Evolutionary conservation across 2,797 vertebrate species (phyloP).

Genomic region (Darevskia mixta): DNA sequence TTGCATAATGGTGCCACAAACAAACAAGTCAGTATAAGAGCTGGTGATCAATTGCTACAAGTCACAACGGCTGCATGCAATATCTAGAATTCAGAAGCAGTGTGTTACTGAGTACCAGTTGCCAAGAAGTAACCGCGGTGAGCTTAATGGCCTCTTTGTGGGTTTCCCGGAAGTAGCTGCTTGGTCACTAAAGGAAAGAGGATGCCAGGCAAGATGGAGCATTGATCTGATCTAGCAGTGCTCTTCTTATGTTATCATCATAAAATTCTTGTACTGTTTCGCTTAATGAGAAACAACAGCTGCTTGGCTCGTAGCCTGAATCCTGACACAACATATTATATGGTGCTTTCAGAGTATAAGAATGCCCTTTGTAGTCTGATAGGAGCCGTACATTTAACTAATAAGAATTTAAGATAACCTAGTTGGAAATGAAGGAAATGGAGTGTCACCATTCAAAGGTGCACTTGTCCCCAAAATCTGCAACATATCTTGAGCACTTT

Average conservation of each 20-base stretch:
- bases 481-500: conserved; percentile 52
- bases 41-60: background rate
- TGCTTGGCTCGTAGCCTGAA: conserved; percentile 32
- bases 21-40: conserved; percentile 54
- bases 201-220: background rate
- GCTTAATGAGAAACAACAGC: conserved; percentile 54
- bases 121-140: background rate
- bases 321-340: background rate
- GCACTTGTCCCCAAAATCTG: conserved; percentile 51
- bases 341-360: conserved; percentile 30
- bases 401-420: conserved; percentile 51
- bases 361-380: conserved; percentile 36
- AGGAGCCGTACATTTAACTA: conserved; percentile 55
- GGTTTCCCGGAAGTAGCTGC: background rate
- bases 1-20: background rate
- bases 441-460: conserved; percentile 47
- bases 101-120: background rate
- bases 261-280: conserved; percentile 46
- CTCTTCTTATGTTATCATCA: conserved; percentile 23
- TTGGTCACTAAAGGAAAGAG: background rate
- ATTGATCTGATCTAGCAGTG: background rate
- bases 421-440: conserved; percentile 37
- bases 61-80: background rate
- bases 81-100: background rate
- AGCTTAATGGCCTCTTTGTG: background rate